Conservation (phyloP, 1,140 invertebrate genomes). For the Hormaphis cornu region DNA sequence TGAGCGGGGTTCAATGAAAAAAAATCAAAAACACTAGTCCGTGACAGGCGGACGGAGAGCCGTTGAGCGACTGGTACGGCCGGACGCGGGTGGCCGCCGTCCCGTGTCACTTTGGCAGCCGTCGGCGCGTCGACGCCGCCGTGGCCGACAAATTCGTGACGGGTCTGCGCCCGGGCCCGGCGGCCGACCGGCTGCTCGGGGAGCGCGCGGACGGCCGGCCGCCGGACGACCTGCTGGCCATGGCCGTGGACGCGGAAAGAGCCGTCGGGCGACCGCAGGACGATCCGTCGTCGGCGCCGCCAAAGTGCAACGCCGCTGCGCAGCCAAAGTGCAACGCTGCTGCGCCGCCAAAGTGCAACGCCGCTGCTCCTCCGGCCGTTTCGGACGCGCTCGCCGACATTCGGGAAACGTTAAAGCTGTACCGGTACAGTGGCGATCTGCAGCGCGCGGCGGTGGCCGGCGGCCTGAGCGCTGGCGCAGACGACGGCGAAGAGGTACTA, state of each 20-base stretch:
- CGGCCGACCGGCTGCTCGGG: background rate
- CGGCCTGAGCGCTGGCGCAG: background rate
- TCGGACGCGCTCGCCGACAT: background rate
- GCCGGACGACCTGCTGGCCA: background rate
- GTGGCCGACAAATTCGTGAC: background rate
- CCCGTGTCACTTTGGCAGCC: background rate
- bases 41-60: background rate
- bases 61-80: background rate
- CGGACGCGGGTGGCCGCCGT: background rate
- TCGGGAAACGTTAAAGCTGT: background rate
- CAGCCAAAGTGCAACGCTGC: no score
- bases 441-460: background rate
- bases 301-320: background rate
- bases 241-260: background rate
- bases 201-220: background rate
- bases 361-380: no score
- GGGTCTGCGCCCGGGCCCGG: background rate
- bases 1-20: no score
- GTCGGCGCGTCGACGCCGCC: background rate
- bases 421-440: background rate
- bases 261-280: background rate
- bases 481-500: background rate
- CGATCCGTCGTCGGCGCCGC: no score
- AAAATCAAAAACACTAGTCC: no score
- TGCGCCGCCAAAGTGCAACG: background rate